These are phyloP conservation scores for Halocynthia aurantium DNA, from an alignment of 23 tunicate species.

Conservation along the genomic window DNA sequence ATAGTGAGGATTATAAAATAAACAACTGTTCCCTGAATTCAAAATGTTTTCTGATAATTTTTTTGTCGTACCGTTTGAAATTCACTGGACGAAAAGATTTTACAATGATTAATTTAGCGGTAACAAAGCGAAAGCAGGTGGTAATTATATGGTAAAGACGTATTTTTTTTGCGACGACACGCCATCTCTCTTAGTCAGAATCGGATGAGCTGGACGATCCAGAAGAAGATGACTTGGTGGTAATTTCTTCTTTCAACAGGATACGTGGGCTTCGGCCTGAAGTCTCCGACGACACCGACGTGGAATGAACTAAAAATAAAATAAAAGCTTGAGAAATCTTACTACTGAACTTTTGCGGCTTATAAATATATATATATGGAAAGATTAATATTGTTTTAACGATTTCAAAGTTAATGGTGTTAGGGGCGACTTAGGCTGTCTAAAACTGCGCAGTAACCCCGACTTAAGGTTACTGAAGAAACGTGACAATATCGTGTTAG, in stretches of 20 bases:
- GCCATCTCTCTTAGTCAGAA: constrained; percentile 19
- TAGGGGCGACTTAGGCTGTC: no score
- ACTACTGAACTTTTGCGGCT: no score
- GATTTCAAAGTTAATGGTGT: no score
- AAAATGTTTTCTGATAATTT: no score
- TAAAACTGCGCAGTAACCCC: no score
- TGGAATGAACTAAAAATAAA: constrained; percentile 9
- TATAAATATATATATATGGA: no score
- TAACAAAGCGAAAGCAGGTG: background rate
- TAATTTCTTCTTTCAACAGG: constrained; percentile 16
- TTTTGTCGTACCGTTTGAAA: background rate
- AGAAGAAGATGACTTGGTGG: constrained; percentile 3
- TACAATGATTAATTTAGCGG: background rate
- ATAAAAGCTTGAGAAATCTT: constrained; percentile 1
- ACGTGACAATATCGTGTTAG: no score
- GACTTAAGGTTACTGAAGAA: no score
- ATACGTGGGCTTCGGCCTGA: constrained; percentile 6
- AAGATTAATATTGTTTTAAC: no score
- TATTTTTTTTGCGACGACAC: no score
- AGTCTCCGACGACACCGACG: background rate
- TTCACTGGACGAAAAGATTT: background rate
- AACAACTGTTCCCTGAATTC: no score
- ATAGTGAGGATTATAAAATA: no score
- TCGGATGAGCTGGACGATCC: constrained; percentile 29
- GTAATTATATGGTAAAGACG: background rate